A percentile compares a stretch with the other conserved stretches of the same genome.
Conservation (phyloP, 37 sponge, comb jelly and placozoan genomes). For the Diacarnus erythraeanus region DNA sequence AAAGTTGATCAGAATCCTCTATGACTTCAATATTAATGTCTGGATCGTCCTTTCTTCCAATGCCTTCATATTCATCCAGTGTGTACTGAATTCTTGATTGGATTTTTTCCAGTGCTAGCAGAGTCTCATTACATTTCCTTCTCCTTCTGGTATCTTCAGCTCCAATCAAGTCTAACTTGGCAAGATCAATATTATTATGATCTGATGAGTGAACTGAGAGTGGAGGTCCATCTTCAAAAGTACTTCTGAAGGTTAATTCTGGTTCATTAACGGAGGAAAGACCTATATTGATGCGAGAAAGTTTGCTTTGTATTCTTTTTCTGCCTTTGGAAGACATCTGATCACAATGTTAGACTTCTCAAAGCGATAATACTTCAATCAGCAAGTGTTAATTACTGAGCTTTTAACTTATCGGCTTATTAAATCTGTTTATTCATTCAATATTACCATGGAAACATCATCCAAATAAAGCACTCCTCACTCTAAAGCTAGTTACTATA, state of each 20-base stretch:
- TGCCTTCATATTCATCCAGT: constrained; percentile 32
- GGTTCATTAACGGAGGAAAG: no score
- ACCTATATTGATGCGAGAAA: no score
- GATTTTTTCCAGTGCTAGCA: constrained; percentile 37
- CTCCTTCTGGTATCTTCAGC: constrained; percentile 33
- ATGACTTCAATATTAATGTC: constrained; percentile 27
- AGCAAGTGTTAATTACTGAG: not conserved
- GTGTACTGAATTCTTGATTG: constrained; percentile 43
- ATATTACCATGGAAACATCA: not conserved
- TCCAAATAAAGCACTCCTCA: not conserved
- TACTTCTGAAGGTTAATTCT: not conserved
- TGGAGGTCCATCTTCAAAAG: not conserved
- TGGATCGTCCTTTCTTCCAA: not conserved
- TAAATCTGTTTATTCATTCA: no score
- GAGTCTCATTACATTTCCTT: constrained; percentile 43
- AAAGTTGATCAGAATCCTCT: constrained; percentile 47
- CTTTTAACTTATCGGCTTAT: not conserved
- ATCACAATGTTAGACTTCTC: no score
- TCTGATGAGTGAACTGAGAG: not conserved
- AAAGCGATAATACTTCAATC: no score
- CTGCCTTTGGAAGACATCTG: no score
- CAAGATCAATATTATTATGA: constrained; percentile 13
- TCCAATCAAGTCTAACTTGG: constrained; percentile 18
- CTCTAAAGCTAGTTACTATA: not conserved
- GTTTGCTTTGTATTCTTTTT: no score